A percentile compares a stretch with the other conserved stretches of the same genome.
These are phyloP conservation scores for Epinephelus awoara DNA, from an alignment of 2,797 vertebrate genomes.

Conservation along the genomic window DNA sequence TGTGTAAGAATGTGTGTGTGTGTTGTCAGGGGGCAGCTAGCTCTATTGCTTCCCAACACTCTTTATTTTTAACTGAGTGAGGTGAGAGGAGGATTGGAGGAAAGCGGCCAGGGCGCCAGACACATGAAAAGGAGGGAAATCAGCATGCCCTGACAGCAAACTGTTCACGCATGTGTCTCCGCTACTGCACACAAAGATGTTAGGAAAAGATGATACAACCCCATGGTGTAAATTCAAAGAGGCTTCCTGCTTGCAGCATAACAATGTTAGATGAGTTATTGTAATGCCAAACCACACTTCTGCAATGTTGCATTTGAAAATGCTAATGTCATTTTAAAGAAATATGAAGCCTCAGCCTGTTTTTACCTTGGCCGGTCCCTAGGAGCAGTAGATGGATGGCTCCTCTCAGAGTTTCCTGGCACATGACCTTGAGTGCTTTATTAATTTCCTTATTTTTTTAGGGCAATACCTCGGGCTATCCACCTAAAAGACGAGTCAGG, in stretches of 20 bases:
- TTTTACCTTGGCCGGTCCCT: constrained; percentile 67
- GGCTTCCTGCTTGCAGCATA: neutral
- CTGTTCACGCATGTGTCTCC: neutral
- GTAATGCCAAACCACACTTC: constrained; percentile 11
- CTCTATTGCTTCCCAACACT: neutral
- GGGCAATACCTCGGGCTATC: constrained; percentile 77
- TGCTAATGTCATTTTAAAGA: constrained; percentile 66
- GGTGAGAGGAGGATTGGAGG: constrained; percentile 14
- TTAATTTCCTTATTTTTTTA: constrained; percentile 79
- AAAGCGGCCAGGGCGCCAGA: constrained; percentile 22
- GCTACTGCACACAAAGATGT: neutral
- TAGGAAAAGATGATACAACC: neutral
- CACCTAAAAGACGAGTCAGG: constrained; percentile 74
- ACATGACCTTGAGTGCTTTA: constrained; percentile 81
- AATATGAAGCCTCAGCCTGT: constrained; percentile 55
- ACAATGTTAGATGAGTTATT: constrained; percentile 25
- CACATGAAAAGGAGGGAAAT: constrained; percentile 13
- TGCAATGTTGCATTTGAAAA: constrained; percentile 42
- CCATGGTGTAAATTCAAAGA: constrained; percentile 4
- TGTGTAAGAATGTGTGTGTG: constrained; percentile 20
- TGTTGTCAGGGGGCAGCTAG: neutral
- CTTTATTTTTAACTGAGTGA: constrained; percentile 43
- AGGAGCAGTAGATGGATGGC: constrained; percentile 58
- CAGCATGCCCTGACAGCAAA: constrained; percentile 4
- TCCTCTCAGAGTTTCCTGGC: constrained; percentile 60